These are phyloP conservation scores for Poecile atricapillus DNA, from an alignment of 2,113 vertebrate species.

Conservation along the genomic window DNA sequence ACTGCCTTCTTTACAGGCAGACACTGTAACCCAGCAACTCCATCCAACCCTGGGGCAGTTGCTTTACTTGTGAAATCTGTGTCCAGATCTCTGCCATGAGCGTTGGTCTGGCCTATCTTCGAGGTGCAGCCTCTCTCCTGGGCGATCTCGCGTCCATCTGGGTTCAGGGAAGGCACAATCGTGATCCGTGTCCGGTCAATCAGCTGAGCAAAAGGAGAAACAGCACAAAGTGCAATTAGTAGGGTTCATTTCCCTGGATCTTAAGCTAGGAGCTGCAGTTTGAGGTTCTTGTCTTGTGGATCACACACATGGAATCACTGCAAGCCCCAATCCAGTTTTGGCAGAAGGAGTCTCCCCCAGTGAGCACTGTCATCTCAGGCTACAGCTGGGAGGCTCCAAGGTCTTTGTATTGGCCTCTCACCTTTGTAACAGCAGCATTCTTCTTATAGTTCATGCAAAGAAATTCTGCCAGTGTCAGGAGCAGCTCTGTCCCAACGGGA, in stretches of 20 bases:
- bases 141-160: conserved; percentile 88
- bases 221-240: background rate
- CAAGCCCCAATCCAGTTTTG: background rate
- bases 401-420: conserved; percentile 30
- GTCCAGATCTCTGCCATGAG: conserved; percentile 87
- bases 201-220: conserved; percentile 74
- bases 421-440: conserved; percentile 87
- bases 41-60: background rate
- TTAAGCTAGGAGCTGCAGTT: background rate
- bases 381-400: background rate
- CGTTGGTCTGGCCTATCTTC: conserved; percentile 78
- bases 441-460: conserved; percentile 95
- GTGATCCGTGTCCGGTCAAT: conserved; percentile 91
- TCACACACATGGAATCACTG: rapidly evolving
- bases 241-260: background rate
- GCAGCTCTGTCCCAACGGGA: conserved; percentile 91
- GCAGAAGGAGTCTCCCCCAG: background rate
- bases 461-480: conserved; percentile 90
- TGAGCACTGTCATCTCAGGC: background rate
- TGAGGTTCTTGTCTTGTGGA: background rate
- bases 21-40: background rate
- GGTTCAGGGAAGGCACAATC: conserved; percentile 93
- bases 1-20: background rate
- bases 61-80: conserved; percentile 89
- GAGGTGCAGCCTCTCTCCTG: conserved; percentile 87